These are phyloP conservation scores for Polypterus bichir DNA, from an alignment of 2,113 vertebrate species.

Conservation along the genomic window DNA sequence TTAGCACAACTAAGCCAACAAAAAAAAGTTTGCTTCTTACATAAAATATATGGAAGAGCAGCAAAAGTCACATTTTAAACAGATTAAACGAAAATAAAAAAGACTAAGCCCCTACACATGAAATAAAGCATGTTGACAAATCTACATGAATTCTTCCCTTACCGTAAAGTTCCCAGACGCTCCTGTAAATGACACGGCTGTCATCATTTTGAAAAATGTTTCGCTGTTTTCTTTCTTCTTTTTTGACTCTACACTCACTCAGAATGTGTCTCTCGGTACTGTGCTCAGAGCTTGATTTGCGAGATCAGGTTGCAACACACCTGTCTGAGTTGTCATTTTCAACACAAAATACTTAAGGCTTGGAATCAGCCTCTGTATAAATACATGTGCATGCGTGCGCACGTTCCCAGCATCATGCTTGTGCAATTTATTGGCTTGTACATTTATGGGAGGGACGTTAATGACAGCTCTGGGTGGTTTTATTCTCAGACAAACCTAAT, in stretches of 20 bases:
- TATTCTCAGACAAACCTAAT: too few relatives aligned
- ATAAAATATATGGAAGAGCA: too few relatives aligned
- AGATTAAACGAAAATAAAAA: too few relatives aligned
- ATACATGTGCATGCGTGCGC: neutral
- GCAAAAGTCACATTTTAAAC: too few relatives aligned
- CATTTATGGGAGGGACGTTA: conserved; percentile 5
- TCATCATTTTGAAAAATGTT: conserved; percentile 42
- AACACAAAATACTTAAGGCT: neutral
- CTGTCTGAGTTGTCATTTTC: conserved; percentile 5
- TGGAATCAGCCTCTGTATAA: neutral
- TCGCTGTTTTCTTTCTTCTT: conserved; percentile 6
- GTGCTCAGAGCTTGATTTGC: neutral
- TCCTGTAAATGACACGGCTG: conserved; percentile 46
- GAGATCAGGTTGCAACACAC: conserved; percentile 8
- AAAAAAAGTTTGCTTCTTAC: too few relatives aligned
- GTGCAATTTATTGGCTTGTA: neutral
- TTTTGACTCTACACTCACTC: neutral
- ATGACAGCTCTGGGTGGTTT: too few relatives aligned
- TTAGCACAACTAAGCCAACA: too few relatives aligned
- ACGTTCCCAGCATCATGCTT: too few relatives aligned
- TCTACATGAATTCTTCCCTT: conserved; percentile 22
- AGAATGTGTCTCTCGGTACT: neutral
- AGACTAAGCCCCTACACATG: too few relatives aligned
- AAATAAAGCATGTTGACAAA: neutral
- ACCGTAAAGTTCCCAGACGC: conserved; percentile 48